These are phyloP conservation scores for Calypte anna DNA, from an alignment of 2,113 vertebrate species.

Conservation along the genomic window DNA sequence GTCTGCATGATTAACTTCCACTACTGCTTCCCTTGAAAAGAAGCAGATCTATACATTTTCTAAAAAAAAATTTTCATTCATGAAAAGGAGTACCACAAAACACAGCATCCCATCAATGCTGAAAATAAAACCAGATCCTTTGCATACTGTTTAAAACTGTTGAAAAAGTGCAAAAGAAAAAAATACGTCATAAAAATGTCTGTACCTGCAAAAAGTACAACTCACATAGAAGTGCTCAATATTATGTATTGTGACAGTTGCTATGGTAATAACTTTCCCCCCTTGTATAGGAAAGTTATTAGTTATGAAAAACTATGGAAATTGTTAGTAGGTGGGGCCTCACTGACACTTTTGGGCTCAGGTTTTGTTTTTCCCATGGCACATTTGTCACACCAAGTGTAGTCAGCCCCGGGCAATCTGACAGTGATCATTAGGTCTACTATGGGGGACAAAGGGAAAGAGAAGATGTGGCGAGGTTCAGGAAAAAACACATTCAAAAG, in stretches of 20 bases:
- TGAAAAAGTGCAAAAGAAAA: neutral
- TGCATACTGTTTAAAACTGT: neutral
- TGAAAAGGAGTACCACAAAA: neutral
- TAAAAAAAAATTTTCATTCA: neutral
- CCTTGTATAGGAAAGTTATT: neutral
- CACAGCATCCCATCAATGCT: neutral
- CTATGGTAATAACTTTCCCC: neutral
- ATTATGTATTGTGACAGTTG: neutral
- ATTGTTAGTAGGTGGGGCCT: neutral
- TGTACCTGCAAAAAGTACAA: neutral
- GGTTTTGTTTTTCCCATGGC: neutral
- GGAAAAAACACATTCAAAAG: neutral
- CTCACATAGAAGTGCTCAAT: neutral
- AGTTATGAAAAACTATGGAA: neutral
- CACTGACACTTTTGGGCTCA: neutral
- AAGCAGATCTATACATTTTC: neutral
- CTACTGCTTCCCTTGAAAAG: too few relatives aligned
- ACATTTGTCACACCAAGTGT: neutral
- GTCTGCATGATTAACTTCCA: neutral
- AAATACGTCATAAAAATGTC: rapidly evolving
- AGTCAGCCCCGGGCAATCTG: neutral
- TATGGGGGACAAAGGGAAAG: neutral
- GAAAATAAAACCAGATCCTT: neutral
- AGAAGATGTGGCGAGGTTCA: neutral
- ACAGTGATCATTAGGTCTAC: neutral